Evolutionary conservation across 92 coral and sea anemone genomes (phyloP).

Genomic region (Epizoanthus rinbou): DNA sequence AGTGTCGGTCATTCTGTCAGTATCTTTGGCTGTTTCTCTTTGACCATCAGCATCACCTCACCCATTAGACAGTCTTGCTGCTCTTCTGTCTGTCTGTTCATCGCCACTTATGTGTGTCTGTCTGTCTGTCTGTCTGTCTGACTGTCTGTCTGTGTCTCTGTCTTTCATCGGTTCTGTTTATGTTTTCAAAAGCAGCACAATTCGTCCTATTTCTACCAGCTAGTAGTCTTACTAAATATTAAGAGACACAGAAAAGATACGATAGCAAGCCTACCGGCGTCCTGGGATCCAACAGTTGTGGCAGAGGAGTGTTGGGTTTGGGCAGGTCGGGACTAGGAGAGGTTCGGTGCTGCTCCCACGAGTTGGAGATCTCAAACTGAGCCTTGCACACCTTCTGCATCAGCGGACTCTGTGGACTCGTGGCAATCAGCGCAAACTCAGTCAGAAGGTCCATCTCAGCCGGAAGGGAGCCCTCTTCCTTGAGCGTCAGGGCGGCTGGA

Average conservation of each 20-base stretch:
- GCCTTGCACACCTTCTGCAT: conserved; percentile 72
- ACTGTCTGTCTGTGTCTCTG: too few species aligned
- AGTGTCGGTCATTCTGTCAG: too few species aligned
- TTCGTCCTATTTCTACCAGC: background rate
- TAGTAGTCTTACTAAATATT: background rate
- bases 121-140: too few species aligned
- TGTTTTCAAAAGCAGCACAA: too few species aligned
- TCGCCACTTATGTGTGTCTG: too few species aligned
- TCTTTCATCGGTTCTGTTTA: too few species aligned
- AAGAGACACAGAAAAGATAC: background rate
- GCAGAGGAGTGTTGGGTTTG: conserved; percentile 26
- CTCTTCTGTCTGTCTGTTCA: too few species aligned
- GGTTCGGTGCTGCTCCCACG: conserved; percentile 63
- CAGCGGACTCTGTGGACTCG: conserved; percentile 95
- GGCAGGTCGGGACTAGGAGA: conserved; percentile 28
- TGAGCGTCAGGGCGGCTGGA: conserved; percentile 76
- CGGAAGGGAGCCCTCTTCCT: conserved; percentile 38
- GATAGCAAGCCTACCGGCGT: conserved; percentile 16
- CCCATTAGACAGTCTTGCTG: too few species aligned
- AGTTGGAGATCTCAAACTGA: conserved; percentile 43
- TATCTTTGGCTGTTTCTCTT: too few species aligned
- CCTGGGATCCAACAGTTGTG: conserved; percentile 31
- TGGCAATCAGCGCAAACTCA: conserved; percentile 94
- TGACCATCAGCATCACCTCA: too few species aligned
- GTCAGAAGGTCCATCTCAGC: conserved; percentile 72